phyloP scores from a whole-genome alignment of 2,888 invertebrate species.

The Ichneumoninae sp. region DNA sequence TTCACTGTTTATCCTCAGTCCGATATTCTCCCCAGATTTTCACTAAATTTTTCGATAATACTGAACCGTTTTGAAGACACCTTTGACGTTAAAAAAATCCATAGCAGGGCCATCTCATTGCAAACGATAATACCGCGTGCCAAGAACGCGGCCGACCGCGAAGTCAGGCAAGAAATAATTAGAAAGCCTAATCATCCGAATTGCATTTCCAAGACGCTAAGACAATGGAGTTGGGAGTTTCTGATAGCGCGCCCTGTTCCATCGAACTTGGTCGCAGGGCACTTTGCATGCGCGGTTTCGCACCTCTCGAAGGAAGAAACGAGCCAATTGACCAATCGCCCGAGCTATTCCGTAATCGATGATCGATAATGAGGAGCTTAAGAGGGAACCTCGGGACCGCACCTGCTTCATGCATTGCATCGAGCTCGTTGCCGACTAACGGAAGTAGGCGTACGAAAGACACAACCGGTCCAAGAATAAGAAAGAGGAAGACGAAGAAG shows the following conservation, averaged over 20 bases:
- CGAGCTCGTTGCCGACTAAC: slow-evolving; percentile 54
- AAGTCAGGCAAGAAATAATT: slow-evolving; percentile 6
- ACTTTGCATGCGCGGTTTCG: slow-evolving; percentile 5
- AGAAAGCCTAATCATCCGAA: slow-evolving; percentile 9
- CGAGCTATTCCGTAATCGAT: slow-evolving; percentile 28
- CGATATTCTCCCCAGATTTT: too few relatives aligned
- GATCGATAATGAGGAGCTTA: slow-evolving; percentile 29
- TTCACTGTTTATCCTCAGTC: too few relatives aligned
- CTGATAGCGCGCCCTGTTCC: slow-evolving; percentile 22
- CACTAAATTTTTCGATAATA: too few relatives aligned
- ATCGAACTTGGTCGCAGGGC: not conserved
- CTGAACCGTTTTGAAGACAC: too few relatives aligned
- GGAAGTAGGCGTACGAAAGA: slow-evolving; percentile 55
- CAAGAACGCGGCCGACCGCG: not conserved
- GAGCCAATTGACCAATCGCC: slow-evolving; percentile 47
- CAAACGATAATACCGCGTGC: not conserved
- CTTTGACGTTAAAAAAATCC: not conserved
- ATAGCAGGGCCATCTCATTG: not conserved
- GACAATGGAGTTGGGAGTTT: slow-evolving; percentile 9
- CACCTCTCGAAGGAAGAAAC: slow-evolving; percentile 27
- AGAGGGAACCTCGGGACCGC: slow-evolving; percentile 47
- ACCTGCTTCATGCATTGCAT: slow-evolving; percentile 36
- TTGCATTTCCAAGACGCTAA: slow-evolving; percentile 1
- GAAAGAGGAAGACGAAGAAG: slow-evolving; percentile 56
- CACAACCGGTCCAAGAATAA: slow-evolving; percentile 39